Base-by-base conservation (phyloP, 1,140 invertebrate species). In the Daktulosphaira vitifoliae region DNA sequence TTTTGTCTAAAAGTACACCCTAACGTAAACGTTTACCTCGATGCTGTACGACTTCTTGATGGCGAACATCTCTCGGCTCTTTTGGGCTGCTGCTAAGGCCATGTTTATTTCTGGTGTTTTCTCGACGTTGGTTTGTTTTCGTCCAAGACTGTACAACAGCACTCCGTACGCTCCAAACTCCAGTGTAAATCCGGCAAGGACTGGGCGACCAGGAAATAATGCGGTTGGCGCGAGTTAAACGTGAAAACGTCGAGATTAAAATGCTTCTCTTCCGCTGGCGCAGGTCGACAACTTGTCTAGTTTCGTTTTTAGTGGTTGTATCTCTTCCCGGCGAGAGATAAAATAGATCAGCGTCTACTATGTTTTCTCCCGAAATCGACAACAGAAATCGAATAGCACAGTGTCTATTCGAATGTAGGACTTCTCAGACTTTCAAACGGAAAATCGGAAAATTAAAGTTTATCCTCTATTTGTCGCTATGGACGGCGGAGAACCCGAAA, bases 31-130 rank as follows among this genome's bases (percentile, higher is more conserved):
- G 20, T 54, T 87, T 79, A 95, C 92, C 89, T 95, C 92, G 75
- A 94, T 92, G 80, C 91, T 95, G 82, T 95, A 96, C 69, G 90
- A 92, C 76, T 95, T 95, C 79, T 93, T 92, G 79, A 92, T 92
- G 76, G 89, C 89, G 81, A 92, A 92, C 86, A 90, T 88, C 77
- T 92, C 89, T 74, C 90, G 85, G 77, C 90, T 92, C 77, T 90
- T 90, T 78, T 90, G 87, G 52, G 88, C 88, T 74, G 87, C 87
- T 74, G 87, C 88, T 72, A 90, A 86, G 74, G 87, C 87, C 83
- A 89, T 89, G 79, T 81, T 85, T 67, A 72, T 72, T 65, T n/a
- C 29, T 29, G 65, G 65, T 51, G 51, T 68, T 38, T 64, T 49
- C 50, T n/a, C 26, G 49, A 23, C 20, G 18, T 52, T 48, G 33